Base-by-base conservation (phyloP, 64 coral and sea anemone species). In the Pachyseris speciosa region DNA sequence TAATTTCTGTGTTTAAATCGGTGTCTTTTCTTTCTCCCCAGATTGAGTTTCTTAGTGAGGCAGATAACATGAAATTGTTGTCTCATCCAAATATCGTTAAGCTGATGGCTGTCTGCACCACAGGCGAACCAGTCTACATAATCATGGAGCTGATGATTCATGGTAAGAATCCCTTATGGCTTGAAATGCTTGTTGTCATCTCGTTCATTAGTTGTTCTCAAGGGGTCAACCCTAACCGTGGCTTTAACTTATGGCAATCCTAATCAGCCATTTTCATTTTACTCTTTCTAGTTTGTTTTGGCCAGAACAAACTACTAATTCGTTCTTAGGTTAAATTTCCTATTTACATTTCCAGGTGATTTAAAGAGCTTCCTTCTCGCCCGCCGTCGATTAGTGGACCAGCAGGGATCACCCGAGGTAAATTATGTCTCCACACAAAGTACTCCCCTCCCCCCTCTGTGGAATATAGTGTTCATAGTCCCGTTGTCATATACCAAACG, bases 121-220 rank as follows among this genome's bases (percentile, higher is more conserved):
- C 68, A 47, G 80, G 72, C 7, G 93, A 95, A 78, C 93, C 88
- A 40, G 79, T 91, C 3, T 95, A 91, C n/a, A 95, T 95, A 43
- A 51, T 95, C 36, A 95, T 95, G 93, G 93, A 91, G 41, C 81
- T 95, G 15, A 95, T 95, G 93, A 86, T 95, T 71, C 93, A 95
- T 65, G 87, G 93, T 94, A 71, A 19, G 78, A 44, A 80, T 15
- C 27, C 25, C 39, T 78, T 43, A 38, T 39, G 7, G 39, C 25
- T 43, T 13, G 61, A 25, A 65, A 25, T 70, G 20, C 70, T 24
- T 8, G 19, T 16, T 33, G 20, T 32, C 1, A 70, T 37, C n/a
- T n/a, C n/a, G n/a, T n/a, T n/a, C n/a, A n/a, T n/a, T n/a, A n/a
- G n/a, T n/a, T n/a, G n/a, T n/a, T n/a, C n/a, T n/a, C n/a, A n/a